phyloP scores from a whole-genome alignment of 2,888 invertebrate species.

The Syrphus vitripennis region DNA sequence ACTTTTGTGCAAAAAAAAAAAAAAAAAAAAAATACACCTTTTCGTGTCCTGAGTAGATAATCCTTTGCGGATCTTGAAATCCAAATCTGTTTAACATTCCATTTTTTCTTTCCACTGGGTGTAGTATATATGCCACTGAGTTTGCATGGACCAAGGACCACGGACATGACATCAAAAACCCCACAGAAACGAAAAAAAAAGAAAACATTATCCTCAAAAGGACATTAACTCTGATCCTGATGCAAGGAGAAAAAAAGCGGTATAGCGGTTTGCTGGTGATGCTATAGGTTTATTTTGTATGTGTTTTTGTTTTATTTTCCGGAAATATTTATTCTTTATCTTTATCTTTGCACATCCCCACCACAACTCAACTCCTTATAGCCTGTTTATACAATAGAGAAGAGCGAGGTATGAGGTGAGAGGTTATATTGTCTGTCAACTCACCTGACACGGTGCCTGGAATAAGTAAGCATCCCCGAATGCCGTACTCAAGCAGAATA shows the following conservation, averaged over 20 bases:
- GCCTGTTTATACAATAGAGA: not conserved
- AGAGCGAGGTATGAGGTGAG: not conserved
- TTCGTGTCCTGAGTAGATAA: constrained; percentile 65
- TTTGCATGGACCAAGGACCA: not conserved
- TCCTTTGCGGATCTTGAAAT: constrained; percentile 63
- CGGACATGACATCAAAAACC: constrained; percentile 2
- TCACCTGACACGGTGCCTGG: constrained; percentile 93
- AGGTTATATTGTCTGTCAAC: constrained; percentile 73
- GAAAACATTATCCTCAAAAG: constrained; percentile 27
- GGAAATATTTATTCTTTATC: constrained; percentile 63
- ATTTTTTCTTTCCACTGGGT: constrained; percentile 14
- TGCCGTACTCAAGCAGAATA: constrained; percentile 98
- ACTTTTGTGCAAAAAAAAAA: not conserved
- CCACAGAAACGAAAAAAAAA: not conserved
- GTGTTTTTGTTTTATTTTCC: constrained; percentile 55
- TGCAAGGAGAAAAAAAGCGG: not conserved
- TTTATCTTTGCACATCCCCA: constrained; percentile 20
- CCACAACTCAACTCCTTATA: not conserved
- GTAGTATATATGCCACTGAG: not conserved
- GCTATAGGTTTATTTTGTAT: not conserved
- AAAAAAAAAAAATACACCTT: constrained; percentile 48
- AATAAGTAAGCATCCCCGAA: constrained; percentile 99
- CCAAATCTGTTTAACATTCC: constrained; percentile 65
- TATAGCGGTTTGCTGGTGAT: not conserved
- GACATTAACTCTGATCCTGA: constrained; percentile 57